These are phyloP conservation scores for Eulemur rubriventer DNA, from an alignment of 2,797 vertebrate genomes.

Conservation along the genomic window DNA sequence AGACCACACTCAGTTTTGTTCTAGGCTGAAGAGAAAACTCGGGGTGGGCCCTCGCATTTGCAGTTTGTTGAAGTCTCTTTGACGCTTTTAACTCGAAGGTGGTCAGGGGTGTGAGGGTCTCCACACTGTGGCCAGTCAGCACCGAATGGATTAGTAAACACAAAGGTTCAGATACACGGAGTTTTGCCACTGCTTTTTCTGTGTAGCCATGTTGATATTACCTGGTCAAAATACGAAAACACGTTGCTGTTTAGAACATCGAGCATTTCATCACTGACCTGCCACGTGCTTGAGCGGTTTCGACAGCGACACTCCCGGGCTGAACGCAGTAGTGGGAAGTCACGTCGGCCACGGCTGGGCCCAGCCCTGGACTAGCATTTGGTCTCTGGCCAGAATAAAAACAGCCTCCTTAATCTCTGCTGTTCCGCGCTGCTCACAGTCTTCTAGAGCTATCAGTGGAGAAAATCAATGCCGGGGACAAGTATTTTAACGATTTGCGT, in stretches of 20 bases:
- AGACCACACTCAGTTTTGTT: neutral
- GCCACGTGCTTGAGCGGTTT: neutral
- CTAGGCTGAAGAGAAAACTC: neutral
- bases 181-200: neutral
- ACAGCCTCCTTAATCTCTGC: neutral
- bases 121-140: fast-evolving
- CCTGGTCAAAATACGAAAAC: neutral
- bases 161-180: neutral
- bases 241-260: neutral
- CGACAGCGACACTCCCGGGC: neutral
- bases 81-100: neutral
- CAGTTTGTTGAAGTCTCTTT: neutral
- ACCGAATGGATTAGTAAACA: no score
- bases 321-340: neutral
- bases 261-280: neutral
- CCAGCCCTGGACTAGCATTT: neutral
- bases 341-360: no score
- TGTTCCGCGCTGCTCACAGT: neutral
- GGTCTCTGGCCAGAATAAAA: neutral
- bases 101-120: fast-evolving
- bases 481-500: neutral
- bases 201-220: neutral
- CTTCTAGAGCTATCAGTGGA: neutral
- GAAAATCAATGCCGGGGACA: neutral
- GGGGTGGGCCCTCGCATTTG: neutral